Conservation (phyloP, 2,113 vertebrate genomes). For the Albula goreensis region DNA sequence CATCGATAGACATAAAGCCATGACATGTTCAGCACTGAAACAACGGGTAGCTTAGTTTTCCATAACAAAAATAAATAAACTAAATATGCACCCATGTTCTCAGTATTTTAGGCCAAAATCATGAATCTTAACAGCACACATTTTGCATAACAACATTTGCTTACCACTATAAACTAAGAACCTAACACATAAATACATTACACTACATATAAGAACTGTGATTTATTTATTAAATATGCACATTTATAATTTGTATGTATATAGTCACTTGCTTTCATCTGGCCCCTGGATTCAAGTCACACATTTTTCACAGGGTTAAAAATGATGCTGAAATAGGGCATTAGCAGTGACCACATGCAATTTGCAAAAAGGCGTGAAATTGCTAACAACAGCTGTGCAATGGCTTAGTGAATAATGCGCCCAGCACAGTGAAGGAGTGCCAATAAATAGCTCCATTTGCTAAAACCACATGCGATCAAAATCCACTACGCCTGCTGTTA, state of each 20-base stretch:
- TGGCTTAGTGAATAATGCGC: constrained; percentile 37
- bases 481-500: constrained; percentile 14
- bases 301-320: constrained; percentile 44
- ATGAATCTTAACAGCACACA: too few species aligned
- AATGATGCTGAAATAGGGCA: constrained; percentile 44
- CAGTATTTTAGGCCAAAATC: too few species aligned
- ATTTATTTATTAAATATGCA: too few species aligned
- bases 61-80: too few species aligned
- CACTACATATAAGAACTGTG: too few species aligned
- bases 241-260: neutral
- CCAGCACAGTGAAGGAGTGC: constrained; percentile 27
- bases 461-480: constrained; percentile 33
- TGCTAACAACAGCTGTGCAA: constrained; percentile 45
- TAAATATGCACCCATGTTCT: too few species aligned
- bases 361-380: constrained; percentile 50
- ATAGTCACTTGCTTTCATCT: constrained; percentile 13
- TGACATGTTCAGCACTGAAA: too few species aligned
- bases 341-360: constrained; percentile 38
- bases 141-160: too few species aligned
- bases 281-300: constrained; percentile 27
- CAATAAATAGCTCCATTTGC: constrained; percentile 45
- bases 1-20: too few species aligned
- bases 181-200: too few species aligned
- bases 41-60: too few species aligned
- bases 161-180: too few species aligned